Conservation (phyloP, 2,113 vertebrate genomes). For the Mormoops blainvillei region DNA sequence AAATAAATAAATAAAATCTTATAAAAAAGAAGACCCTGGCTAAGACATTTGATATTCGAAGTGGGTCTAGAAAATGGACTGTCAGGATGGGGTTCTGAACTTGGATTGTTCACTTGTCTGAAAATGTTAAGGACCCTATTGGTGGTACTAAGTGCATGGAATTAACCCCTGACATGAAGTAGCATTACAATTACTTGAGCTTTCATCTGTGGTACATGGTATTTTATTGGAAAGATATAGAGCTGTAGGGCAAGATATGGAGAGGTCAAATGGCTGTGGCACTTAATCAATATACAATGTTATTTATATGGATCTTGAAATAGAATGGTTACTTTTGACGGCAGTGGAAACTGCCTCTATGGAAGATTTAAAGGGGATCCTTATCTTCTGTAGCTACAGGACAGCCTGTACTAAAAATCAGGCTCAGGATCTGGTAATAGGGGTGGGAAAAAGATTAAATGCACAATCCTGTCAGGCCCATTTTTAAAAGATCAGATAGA, state of each 20-base stretch:
- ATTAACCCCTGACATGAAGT: not conserved
- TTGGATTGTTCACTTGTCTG: not conserved
- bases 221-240: not conserved
- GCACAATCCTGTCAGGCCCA: not conserved
- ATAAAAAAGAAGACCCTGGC: not conserved
- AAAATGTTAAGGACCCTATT: not conserved
- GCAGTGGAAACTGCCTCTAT: not conserved
- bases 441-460: not conserved
- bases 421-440: not conserved
- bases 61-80: not conserved
- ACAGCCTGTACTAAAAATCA: slow-evolving; percentile 1
- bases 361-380: not conserved
- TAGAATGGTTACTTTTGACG: not conserved
- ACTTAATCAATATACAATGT: not conserved
- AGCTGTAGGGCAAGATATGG: not conserved
- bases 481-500: slow-evolving; percentile 12
- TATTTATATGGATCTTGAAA: not conserved
- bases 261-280: not conserved
- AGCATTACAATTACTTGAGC: not conserved
- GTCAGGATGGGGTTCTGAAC: not conserved
- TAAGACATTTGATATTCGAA: slow-evolving; percentile 17
- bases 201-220: not conserved
- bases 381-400: not conserved
- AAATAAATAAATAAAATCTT: no score
- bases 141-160: not conserved